These are phyloP conservation scores for Anorthoa munda DNA, from an alignment of 2,888 invertebrate species.

Conservation along the genomic window DNA sequence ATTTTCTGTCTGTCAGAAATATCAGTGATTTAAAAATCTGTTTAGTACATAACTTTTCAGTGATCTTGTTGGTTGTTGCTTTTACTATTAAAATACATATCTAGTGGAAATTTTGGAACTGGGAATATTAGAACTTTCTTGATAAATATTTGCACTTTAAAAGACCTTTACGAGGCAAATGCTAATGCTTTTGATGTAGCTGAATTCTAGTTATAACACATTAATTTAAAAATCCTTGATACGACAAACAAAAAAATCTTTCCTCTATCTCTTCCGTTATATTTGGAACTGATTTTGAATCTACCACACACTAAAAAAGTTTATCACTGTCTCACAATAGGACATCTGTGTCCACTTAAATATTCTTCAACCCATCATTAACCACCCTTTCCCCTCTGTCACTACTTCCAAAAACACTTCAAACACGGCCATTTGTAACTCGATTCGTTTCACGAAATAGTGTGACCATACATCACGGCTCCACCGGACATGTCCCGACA, in stretches of 20 bases:
- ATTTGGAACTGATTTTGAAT: not conserved
- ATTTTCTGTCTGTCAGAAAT: not conserved
- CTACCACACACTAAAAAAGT: not conserved
- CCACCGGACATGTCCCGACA: slow-evolving; percentile 74
- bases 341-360: slow-evolving; percentile 41
- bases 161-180: too few relatives aligned
- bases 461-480: slow-evolving; percentile 78
- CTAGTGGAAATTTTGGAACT: not conserved
- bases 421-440: slow-evolving; percentile 75
- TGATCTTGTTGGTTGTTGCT: not conserved
- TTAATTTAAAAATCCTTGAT: too few relatives aligned
- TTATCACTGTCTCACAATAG: slow-evolving; percentile 30
- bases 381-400: slow-evolving; percentile 42
- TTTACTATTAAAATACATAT: too few relatives aligned
- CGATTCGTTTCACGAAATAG: slow-evolving; percentile 78
- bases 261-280: not conserved
- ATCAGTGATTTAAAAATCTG: not conserved
- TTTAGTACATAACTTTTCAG: not conserved
- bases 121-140: not conserved
- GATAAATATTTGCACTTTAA: too few relatives aligned
- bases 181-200: too few relatives aligned
- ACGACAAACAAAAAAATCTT: too few relatives aligned
- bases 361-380: slow-evolving; percentile 36
- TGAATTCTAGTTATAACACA: too few relatives aligned
- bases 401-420: slow-evolving; percentile 61